Evolutionary conservation across 2,113 vertebrate species (phyloP), one percentile per base, ranked within the genome.

Genomic region (Passer montanus): DNA sequence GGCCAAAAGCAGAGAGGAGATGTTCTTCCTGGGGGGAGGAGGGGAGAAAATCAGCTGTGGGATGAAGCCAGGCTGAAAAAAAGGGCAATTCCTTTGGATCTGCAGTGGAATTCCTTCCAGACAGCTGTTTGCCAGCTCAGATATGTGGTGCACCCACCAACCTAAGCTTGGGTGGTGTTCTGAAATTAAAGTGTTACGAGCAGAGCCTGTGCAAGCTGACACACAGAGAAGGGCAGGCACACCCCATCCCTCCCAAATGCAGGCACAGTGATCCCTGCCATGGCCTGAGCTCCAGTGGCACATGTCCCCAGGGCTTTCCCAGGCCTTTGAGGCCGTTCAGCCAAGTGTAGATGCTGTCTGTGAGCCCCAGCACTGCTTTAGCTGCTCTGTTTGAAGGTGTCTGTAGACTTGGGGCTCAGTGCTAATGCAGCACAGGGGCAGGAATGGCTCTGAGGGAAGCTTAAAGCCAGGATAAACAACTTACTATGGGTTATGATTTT

Each of bases 261-360:
- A 41, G 63, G 74, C 52, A 9, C 27, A 0, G 9, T 37, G 86
- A 60, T 68, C 44, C 13, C 84, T 49, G 73, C 28, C 69, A 18
- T 1, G 24, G 56, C 35, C n/a, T 2, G 21, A 79, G 85, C 92
- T 50, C 63, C 68, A 3, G 1, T 62, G 89, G 70, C 72, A 85
- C 16, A 93, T 55, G 31, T 62, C 82, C 91, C 78, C 81, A 1
- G 28, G 63, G 84, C 46, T 87, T 82, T 91, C 72, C 84, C 91
- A 84, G 46, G 66, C 77, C 74, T 95, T 96, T 92, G 84, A 94
- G 87, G 74, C 69, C 89, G 95, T 4, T 76, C 94, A 93, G 50
- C 5, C 77, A n/a, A 91, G 70, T 73, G 93, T 11, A 35, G 58
- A 69, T 2, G 5, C 68, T 94, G 79, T 11, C 88, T 81, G 7